These are phyloP conservation scores for Lontra canadensis DNA, from an alignment of 2,113 vertebrate genomes.

Conservation along the genomic window DNA sequence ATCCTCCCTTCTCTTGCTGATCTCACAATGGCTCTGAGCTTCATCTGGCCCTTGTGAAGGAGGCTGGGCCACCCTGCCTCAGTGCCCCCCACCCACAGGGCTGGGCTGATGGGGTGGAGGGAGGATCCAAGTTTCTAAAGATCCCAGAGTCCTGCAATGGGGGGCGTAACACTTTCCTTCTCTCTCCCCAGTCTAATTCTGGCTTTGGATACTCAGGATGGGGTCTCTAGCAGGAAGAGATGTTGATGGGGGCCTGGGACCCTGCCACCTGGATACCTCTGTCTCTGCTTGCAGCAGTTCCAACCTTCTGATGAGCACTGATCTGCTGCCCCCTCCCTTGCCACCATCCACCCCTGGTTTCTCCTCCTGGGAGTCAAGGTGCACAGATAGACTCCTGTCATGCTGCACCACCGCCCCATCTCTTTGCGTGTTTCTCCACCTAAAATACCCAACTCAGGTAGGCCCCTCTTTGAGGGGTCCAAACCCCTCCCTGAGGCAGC, in stretches of 20 bases:
- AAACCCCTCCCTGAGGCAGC: neutral
- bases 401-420: rapidly evolving
- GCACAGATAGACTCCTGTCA: neutral
- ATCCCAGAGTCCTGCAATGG: neutral
- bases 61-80: neutral
- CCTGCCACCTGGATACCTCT: neutral
- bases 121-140: neutral
- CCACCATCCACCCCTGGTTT: neutral
- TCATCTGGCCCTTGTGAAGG: neutral
- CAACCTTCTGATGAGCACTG: neutral
- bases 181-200: constrained; percentile 62
- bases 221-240: neutral
- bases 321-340: neutral
- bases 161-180: neutral
- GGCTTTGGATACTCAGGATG: neutral
- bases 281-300: neutral
- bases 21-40: neutral
- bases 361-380: neutral
- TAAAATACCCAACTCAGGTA: neutral
- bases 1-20: neutral
- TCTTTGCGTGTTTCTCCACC: neutral
- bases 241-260: neutral
- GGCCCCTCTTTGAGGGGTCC: neutral
- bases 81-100: too few species aligned
- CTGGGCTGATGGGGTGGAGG: neutral